Evolutionary conservation across 2,888 invertebrate species (phyloP).

Genomic region (Cheilosia pagana): DNA sequence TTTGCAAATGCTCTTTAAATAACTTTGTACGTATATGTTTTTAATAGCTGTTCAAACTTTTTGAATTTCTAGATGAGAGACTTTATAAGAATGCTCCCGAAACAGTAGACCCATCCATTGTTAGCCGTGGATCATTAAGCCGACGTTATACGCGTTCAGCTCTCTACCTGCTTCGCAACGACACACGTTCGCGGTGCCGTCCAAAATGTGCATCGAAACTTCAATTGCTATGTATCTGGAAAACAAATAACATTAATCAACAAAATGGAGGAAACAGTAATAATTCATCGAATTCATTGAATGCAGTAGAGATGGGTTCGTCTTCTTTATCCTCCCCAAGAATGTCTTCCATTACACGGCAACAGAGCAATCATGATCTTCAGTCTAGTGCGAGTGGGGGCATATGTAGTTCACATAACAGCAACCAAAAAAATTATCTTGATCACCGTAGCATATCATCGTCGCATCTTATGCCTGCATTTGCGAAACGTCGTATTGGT

Average conservation of each 20-base stretch:
- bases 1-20: background rate
- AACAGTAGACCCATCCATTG: conserved; percentile 85
- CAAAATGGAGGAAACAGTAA: conserved; percentile 76
- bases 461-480: conserved; percentile 83
- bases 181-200: conserved; percentile 88
- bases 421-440: conserved; percentile 77
- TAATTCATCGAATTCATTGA: conserved; percentile 27
- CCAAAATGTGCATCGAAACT: conserved; percentile 88
- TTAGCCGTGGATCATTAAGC: conserved; percentile 83
- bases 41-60: background rate
- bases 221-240: conserved; percentile 82
- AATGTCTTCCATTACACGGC: conserved; percentile 40
- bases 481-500: conserved; percentile 81
- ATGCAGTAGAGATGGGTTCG: conserved; percentile 21
- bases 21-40: background rate
- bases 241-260: conserved; percentile 85
- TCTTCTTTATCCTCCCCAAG: conserved; percentile 50
- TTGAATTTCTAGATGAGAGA: conserved; percentile 65
- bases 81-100: conserved; percentile 76
- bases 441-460: conserved; percentile 83
- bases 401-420: conserved; percentile 54
- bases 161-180: conserved; percentile 88
- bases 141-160: conserved; percentile 88
- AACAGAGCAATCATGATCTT: conserved; percentile 39
- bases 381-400: conserved; percentile 65